Base-by-base conservation (phyloP, 2,113 vertebrate species). In the Ctenomys sociabilis region DNA sequence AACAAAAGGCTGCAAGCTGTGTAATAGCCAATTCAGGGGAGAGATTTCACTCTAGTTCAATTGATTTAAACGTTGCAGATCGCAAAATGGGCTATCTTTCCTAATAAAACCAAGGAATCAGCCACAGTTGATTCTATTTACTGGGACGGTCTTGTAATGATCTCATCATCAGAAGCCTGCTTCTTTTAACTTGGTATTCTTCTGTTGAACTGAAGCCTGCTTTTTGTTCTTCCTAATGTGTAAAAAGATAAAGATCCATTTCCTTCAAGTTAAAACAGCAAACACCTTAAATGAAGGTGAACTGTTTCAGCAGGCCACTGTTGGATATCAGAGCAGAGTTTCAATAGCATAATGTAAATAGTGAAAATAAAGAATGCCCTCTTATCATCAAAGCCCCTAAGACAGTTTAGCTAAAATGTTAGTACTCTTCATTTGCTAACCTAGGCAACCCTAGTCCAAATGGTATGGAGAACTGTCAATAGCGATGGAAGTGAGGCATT, bases 1-100 rank as follows among this genome's bases (percentile, higher is more conserved):
- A 98, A 98, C 72, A 98, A 98, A 98, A 98, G 98, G 97, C 98
- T 98, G 98, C 98, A 98, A 98, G 97, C 98, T 98, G 98, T 97
- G 98, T 98, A 98, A 98, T 92, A 98, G 98, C 97, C 95, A 95
- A 96, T 98, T 94, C 92, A 97, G 96, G 96, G 97, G 94, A 97
- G 96, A 98, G 97, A 98, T 97, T 98, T 97, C 24, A 12, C 97
- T 96, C 96, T 97, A 96, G 95, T 98, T 98, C 96, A 96, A 95
- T 98, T 97, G 97, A 97, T 98, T 98, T 98, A 98, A 98, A 98
- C 97, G 87, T 94, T 95, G 96, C 40, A 88, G 92, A 85, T 98
- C 92, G 86, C 95, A 94, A 96, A 98, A 98, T 92, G 96, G 97
- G 90, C 97, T 95, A 88, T 92, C 73, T 97, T 96, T 96, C 90